Evolutionary conservation across 2,113 vertebrate genomes (phyloP).

Genomic region (Tympanuchus pallidicinctus): DNA sequence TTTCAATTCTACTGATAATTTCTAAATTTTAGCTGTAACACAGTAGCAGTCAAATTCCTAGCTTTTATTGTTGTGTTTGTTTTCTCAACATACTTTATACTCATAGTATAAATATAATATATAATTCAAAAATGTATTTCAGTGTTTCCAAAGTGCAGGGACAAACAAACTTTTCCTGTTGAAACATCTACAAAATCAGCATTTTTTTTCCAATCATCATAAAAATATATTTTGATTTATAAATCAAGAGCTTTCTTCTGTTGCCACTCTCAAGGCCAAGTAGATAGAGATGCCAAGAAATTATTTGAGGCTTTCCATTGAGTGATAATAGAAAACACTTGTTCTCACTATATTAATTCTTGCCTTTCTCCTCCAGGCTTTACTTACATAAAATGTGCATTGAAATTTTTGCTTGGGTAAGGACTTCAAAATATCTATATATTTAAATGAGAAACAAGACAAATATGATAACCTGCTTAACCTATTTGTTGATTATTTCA

Average conservation of each 20-base stretch:
- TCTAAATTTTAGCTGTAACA: not conserved
- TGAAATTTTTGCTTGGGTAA: not conserved
- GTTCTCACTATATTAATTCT: not conserved
- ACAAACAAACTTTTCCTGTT: not conserved
- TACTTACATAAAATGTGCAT: not conserved
- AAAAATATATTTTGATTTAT: not conserved
- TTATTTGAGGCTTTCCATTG: not conserved
- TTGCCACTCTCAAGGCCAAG: not conserved
- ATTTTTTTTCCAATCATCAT: not conserved
- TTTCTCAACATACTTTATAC: not conserved
- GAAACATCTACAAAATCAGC: not conserved
- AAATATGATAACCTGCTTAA: not conserved
- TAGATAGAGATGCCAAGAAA: not conserved
- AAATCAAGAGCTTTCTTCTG: not conserved
- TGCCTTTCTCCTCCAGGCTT: not conserved
- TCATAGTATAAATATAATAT: not conserved
- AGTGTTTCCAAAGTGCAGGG: not conserved
- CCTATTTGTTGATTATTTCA: not conserved
- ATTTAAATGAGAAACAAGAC: slow-evolving; percentile 11
- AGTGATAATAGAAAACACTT: not conserved
- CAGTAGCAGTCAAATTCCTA: not conserved
- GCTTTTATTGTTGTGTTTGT: not conserved
- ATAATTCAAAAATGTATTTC: not conserved
- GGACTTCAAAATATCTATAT: slow-evolving; percentile 1
- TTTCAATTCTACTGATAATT: not conserved